A percentile compares a stretch with the other conserved stretches of the same genome.
Evolutionary conservation across 2,888 invertebrate genomes (phyloP).

Genomic region (Seira ritae): DNA sequence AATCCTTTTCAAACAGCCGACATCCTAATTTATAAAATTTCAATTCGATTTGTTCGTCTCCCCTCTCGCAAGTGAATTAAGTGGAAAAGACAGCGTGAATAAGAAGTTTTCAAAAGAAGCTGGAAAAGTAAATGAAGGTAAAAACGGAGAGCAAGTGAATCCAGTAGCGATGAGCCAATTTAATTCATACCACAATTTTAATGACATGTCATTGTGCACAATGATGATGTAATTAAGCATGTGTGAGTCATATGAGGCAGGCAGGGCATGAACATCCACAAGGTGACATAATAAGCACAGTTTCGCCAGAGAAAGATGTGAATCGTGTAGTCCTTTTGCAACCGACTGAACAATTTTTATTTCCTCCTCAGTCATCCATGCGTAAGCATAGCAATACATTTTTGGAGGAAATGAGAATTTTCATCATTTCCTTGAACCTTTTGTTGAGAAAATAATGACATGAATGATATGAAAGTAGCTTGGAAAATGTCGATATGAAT

Average conservation of each 20-base stretch:
- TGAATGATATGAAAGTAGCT: slow-evolving; percentile 4
- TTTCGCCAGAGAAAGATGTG: not conserved
- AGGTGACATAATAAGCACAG: not conserved
- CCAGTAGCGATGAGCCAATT: no score
- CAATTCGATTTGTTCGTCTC: no score
- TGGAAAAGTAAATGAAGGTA: no score
- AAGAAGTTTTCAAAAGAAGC: no score
- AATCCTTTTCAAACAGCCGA: no score
- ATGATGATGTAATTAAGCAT: slow-evolving; percentile 16
- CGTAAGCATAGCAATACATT: slow-evolving; percentile 13
- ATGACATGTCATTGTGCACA: not conserved
- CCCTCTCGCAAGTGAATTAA: no score
- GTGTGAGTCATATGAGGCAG: not conserved
- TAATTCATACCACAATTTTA: not conserved
- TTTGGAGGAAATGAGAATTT: slow-evolving; percentile 58
- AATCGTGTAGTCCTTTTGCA: not conserved
- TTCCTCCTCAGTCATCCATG: slow-evolving; percentile 14
- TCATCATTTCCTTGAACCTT: slow-evolving; percentile 52
- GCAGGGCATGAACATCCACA: not conserved
- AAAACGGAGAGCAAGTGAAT: no score
- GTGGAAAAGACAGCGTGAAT: no score
- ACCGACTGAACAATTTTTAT: slow-evolving; percentile 11
- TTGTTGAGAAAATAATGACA: slow-evolving; percentile 42
- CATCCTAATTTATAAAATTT: no score
- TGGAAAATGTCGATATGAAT: not conserved